phyloP scores from a whole-genome alignment of 1,140 invertebrate genomes.

The Heliothis virescens region DNA sequence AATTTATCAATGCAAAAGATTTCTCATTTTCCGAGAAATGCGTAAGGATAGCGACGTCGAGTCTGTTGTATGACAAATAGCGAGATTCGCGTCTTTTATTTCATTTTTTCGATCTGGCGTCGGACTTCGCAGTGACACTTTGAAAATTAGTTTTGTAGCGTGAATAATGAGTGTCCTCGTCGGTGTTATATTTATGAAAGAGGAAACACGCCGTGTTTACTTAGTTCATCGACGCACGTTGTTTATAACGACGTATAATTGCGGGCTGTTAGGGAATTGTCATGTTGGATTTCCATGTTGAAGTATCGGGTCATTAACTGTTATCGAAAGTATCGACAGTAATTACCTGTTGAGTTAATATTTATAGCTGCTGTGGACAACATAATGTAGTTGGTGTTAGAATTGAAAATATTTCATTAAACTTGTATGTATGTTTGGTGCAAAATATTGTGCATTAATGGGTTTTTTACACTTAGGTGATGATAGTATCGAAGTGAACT shows the following conservation, averaged over 20 bases:
- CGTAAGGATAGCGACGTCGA: conserved; percentile 6
- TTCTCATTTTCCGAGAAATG: background rate
- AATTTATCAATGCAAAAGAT: background rate
- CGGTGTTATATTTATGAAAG: background rate
- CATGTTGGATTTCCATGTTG: conserved; percentile 17
- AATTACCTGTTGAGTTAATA: conserved; percentile 26
- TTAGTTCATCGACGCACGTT: background rate
- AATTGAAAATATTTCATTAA: background rate
- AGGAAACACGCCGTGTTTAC: conserved; percentile 1
- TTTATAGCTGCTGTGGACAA: conserved; percentile 4
- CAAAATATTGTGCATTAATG: conserved; percentile 15
- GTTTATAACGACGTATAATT: conserved; percentile 16
- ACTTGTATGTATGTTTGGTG: background rate
- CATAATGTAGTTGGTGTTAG: background rate
- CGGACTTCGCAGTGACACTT: conserved; percentile 54
- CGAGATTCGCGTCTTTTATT: conserved; percentile 48
- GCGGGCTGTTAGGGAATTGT: conserved; percentile 21
- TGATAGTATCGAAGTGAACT: background rate
- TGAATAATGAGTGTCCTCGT: conserved; percentile 53
- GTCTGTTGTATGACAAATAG: conserved; percentile 50
- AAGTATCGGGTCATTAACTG: conserved; percentile 5
- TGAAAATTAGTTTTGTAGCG: conserved; percentile 57
- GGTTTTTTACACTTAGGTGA: background rate
- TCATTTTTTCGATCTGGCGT: conserved; percentile 50
- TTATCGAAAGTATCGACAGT: conserved; percentile 2